Base-by-base conservation (phyloP, 92 coral and sea anemone species). In the Phenganax stokvisi region DNA sequence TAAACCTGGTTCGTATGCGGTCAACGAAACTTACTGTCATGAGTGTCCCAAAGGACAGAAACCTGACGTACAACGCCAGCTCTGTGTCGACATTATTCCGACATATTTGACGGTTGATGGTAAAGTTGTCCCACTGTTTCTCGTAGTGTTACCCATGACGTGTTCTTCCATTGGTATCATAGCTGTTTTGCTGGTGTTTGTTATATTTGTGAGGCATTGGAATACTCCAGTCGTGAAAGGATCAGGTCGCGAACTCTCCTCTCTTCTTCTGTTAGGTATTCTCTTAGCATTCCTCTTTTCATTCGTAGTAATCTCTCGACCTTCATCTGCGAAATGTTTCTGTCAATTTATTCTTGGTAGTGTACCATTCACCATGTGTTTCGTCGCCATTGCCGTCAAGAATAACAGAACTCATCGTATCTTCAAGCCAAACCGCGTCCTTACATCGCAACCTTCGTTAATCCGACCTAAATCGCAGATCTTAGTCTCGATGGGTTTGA, bases 241-340 rank as follows among this genome's bases (percentile, higher is more conserved):
- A 2, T 73, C 77, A 15, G 77, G 77, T 53, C 58, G 77, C 6
- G 77, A 73, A 56, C 61, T 73, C n/a, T 73, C 77, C n/a, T 52
- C 62, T 8, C 27, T 73, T 57, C 77, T 73, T 53, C 16, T 73
- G 12, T 3, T 73, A n/a, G 77, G 77, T 10, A 54, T 73, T 11
- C 12, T 52, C 54, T 25, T 73, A 4, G 58, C 77, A 16, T 73
- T 73, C 47, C 37, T 73, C 29, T 54, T 73, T 56, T 58, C 77
- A 10, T 73, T 73, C 77, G 77, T 73, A 0, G 77, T 58, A 16
- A 73, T 73, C 20, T 27, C 51, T 13, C 11, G 61, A 7, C 77
- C 77, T 51, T 73, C 77, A 1, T 12, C 61, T 16, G 59, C 16
- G 3, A 73, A n/a, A 54, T 73, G 77, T 54, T 16, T 53, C 61